Evolutionary conservation across 2,797 vertebrate species (phyloP).

Genomic region (Falco berigora): DNA sequence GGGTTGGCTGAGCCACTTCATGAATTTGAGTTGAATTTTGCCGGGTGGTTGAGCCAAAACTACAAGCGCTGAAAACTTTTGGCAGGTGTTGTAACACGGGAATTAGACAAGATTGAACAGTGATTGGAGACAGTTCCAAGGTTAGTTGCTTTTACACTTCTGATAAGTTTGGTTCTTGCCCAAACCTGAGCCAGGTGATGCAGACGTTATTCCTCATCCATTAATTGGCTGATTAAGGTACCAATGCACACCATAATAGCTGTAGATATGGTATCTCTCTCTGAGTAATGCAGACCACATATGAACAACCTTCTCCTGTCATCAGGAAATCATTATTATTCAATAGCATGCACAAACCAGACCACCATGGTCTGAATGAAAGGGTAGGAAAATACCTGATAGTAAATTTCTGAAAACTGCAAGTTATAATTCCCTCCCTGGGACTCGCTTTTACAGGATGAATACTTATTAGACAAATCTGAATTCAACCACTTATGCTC

Average conservation of each 20-base stretch:
- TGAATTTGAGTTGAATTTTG: not conserved
- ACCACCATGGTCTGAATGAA: not conserved
- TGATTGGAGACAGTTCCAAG: not conserved
- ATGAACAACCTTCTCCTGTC: not conserved
- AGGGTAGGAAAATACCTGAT: not conserved
- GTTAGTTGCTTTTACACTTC: not conserved
- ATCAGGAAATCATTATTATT: not conserved
- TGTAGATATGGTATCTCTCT: not conserved
- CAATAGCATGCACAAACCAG: not conserved
- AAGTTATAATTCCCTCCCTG: not conserved
- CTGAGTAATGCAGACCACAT: not conserved
- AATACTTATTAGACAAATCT: not conserved
- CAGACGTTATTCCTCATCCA: not conserved
- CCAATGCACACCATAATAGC: not conserved
- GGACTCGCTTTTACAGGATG: not conserved
- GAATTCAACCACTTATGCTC: not conserved
- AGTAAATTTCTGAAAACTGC: not conserved
- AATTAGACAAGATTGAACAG: not conserved
- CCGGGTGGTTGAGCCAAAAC: not conserved
- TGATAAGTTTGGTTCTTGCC: not conserved
- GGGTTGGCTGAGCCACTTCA: not conserved
- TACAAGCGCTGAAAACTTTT: not conserved
- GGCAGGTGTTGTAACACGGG: not conserved
- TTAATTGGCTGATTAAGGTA: not conserved
- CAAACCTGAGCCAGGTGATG: not conserved